Evolutionary conservation across 2,113 vertebrate species (phyloP).

Genomic region (Nanorana parkeri): DNA sequence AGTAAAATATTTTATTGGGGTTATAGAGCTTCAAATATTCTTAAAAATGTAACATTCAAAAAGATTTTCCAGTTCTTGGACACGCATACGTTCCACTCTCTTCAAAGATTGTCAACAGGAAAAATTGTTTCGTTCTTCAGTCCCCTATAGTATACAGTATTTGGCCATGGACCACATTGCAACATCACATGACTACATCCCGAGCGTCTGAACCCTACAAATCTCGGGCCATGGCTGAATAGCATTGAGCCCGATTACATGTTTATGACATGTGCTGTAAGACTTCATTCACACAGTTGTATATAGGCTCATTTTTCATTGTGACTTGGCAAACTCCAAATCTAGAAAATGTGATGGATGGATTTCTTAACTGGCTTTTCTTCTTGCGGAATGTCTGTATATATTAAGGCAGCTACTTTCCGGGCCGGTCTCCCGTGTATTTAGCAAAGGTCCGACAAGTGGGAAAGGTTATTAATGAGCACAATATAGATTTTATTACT

Average conservation of each 20-base stretch:
- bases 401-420: not conserved
- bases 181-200: not conserved
- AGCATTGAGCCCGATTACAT: not conserved
- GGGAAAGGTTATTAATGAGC: constrained; percentile 14
- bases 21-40: not conserved
- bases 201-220: not conserved
- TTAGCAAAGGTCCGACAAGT: not conserved
- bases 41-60: not conserved
- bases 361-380: not conserved
- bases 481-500: not conserved
- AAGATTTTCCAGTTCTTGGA: no score
- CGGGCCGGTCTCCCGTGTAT: not conserved
- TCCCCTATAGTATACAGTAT: not conserved
- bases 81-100: not conserved
- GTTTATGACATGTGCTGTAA: not conserved
- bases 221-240: not conserved
- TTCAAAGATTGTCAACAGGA: not conserved
- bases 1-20: no score
- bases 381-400: constrained; percentile 11
- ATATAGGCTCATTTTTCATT: not conserved
- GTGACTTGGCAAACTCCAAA: constrained; percentile 19
- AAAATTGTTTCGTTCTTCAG: not conserved
- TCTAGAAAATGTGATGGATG: constrained; percentile 17
- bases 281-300: not conserved
- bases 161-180: not conserved